Percentiles rank a stretch among this genome's conserved stretches.
These are phyloP conservation scores for Mungos mungo DNA, from an alignment of 2,113 vertebrate species.

Conservation along the genomic window DNA sequence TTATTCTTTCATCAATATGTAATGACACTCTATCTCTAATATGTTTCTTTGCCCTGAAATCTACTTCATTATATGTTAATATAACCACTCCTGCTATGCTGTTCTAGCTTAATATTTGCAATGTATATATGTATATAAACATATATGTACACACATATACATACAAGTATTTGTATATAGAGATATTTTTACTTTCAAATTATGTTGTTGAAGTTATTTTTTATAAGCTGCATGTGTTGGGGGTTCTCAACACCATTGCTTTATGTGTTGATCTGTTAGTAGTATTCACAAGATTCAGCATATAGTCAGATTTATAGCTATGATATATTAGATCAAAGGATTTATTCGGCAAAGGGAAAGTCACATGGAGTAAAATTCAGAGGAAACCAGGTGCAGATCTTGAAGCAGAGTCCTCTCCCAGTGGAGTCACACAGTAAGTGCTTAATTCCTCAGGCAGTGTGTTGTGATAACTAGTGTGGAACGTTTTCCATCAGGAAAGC, in stretches of 20 bases:
- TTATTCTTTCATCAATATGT: neutral
- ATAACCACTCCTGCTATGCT: neutral
- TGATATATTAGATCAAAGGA: neutral
- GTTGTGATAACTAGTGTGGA: neutral
- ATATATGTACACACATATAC: neutral
- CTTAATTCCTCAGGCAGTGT: neutral
- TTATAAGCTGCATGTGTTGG: neutral
- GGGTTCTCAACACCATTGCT: neutral
- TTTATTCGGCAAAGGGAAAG: neutral
- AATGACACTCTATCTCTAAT: neutral
- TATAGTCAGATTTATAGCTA: neutral
- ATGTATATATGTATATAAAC: fast-evolving
- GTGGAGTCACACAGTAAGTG: neutral
- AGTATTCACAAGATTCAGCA: neutral
- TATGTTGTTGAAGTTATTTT: neutral
- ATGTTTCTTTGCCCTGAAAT: neutral
- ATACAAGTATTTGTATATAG: neutral
- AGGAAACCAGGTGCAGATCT: neutral
- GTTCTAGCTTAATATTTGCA: neutral
- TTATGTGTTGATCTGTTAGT: neutral
- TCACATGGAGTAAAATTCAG: neutral
- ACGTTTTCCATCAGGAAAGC: neutral
- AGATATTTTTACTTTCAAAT: neutral
- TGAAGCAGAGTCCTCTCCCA: neutral
- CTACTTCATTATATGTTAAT: neutral